Evolutionary conservation across 2,888 invertebrate species (phyloP).

Genomic region (Drosophila paramelanica): DNA sequence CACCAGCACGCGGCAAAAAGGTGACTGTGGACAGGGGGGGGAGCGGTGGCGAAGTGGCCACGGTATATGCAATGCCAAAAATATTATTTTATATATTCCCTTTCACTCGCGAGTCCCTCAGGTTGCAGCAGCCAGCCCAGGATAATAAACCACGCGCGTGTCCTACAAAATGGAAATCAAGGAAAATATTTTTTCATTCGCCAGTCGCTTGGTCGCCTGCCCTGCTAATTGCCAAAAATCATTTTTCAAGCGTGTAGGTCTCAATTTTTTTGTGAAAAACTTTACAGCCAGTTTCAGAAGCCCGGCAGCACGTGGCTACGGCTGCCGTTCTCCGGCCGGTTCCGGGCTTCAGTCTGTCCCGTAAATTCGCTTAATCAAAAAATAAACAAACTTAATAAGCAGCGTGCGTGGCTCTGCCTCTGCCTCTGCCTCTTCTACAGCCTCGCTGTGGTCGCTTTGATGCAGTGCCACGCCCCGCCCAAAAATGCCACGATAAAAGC

Average conservation of each 20-base stretch:
- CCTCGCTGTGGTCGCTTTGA: conserved; percentile 44
- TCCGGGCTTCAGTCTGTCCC: conserved; percentile 26
- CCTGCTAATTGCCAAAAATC: conserved; percentile 77
- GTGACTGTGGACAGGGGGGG: not conserved
- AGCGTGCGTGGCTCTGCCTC: conserved; percentile 36
- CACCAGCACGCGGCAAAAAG: conserved; percentile 52
- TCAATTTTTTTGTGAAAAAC: conserved; percentile 19
- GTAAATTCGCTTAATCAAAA: conserved; percentile 76
- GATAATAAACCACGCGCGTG: conserved; percentile 74
- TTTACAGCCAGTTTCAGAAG: conserved; percentile 39
- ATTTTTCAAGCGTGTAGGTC: conserved; percentile 70
- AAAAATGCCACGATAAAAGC: conserved; percentile 4
- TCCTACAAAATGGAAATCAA: conserved; percentile 45
- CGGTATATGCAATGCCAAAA: conserved; percentile 40
- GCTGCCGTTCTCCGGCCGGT: conserved; percentile 13
- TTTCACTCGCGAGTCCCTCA: conserved; percentile 50
- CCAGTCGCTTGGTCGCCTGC: conserved; percentile 51
- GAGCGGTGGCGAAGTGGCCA: not conserved
- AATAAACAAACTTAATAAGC: conserved; percentile 74
- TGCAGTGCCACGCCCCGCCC: conserved; percentile 42
- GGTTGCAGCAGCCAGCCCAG: conserved; percentile 66
- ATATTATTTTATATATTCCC: conserved; percentile 1
- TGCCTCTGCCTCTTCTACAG: not conserved
- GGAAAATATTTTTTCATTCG: conserved; percentile 34
- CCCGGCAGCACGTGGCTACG: conserved; percentile 42